A percentile compares a stretch with the other conserved stretches of the same genome.
phyloP scores from a whole-genome alignment of 1,140 invertebrate species.

The Nephila pilipes region DNA sequence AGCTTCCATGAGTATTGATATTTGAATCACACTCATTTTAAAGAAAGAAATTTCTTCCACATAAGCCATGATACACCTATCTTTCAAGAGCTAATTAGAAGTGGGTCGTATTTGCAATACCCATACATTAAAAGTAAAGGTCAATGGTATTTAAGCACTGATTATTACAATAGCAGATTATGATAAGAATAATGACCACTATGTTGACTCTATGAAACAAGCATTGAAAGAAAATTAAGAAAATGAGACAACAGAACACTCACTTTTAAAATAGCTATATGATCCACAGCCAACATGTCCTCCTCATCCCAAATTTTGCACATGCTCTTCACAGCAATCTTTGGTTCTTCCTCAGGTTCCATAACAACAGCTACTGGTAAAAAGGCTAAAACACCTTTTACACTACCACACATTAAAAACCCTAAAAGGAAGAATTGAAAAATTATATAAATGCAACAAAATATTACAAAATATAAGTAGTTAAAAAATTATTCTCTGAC shows the following conservation, averaged over 20 bases:
- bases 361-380: conserved; percentile 31
- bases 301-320: conserved; percentile 68
- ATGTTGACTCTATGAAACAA: neutral
- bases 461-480: too few relatives aligned
- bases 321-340: conserved; percentile 33
- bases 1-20: too few relatives aligned
- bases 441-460: neutral
- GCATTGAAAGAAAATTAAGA: neutral
- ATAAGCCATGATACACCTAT: too few relatives aligned
- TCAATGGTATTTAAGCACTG: too few relatives aligned
- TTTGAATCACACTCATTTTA: too few relatives aligned
- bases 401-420: conserved; percentile 69
- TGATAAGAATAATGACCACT: too few relatives aligned
- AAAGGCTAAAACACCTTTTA: conserved; percentile 57
- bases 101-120: too few relatives aligned
- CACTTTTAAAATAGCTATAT: conserved; percentile 66
- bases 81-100: too few relatives aligned
- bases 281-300: conserved; percentile 44
- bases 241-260: neutral
- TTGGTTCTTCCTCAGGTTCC: conserved; percentile 35
- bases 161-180: too few relatives aligned
- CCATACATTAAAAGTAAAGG: too few relatives aligned
- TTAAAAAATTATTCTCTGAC: too few relatives aligned
- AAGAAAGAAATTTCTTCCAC: too few relatives aligned
- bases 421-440: conserved; percentile 26